phyloP scores from a whole-genome alignment of 2,888 invertebrate genomes.

The Habrosyne pyritoides region DNA sequence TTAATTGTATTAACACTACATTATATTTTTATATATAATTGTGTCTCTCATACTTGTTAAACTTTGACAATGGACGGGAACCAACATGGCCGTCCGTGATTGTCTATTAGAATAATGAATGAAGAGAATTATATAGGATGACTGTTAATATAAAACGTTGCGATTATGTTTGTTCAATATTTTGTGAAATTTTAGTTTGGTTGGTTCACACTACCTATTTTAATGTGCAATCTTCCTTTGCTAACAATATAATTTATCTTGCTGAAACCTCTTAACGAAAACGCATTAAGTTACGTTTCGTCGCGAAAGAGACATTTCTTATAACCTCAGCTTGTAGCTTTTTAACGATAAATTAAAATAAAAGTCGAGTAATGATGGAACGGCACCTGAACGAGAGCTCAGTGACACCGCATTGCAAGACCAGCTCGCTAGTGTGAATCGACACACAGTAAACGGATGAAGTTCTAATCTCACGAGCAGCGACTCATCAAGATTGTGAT shows the following conservation, averaged over 20 bases:
- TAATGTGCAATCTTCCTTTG: neutral
- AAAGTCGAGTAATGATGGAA: neutral
- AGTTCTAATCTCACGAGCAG: slow-evolving; percentile 28
- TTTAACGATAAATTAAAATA: neutral
- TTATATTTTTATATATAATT: slow-evolving; percentile 75
- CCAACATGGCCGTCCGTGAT: slow-evolving; percentile 61
- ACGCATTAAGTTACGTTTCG: neutral
- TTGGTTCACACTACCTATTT: slow-evolving; percentile 22
- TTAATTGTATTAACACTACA: slow-evolving; percentile 73
- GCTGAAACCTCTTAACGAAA: no score
- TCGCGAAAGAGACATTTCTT: no score
- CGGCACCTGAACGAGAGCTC: neutral
- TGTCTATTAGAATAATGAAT: slow-evolving; percentile 72
- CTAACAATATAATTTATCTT: neutral
- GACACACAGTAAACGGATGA: slow-evolving; percentile 25
- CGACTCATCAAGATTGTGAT: slow-evolving; percentile 38
- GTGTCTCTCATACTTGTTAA: slow-evolving; percentile 67
- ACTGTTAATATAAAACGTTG: slow-evolving; percentile 57
- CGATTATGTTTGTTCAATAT: slow-evolving; percentile 74
- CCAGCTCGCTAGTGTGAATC: slow-evolving; percentile 22
- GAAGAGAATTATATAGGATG: slow-evolving; percentile 58
- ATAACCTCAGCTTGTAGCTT: no score
- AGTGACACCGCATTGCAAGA: neutral
- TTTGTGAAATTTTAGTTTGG: slow-evolving; percentile 53
- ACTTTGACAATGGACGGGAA: slow-evolving; percentile 77